phyloP scores from a whole-genome alignment of 2,797 vertebrate species.

The Schizothorax lantsangensis region DNA sequence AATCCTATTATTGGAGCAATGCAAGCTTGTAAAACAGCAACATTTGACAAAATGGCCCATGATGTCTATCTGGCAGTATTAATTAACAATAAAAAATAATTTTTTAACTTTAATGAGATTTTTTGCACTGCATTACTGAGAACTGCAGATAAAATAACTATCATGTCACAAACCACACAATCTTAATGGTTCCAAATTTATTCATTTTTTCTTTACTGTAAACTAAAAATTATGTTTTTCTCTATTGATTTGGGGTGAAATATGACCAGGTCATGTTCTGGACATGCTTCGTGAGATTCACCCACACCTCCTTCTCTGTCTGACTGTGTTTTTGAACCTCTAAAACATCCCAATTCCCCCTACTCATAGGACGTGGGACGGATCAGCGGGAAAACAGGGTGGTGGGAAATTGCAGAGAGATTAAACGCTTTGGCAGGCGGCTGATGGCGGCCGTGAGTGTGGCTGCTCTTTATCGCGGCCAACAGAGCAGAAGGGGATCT shows the following conservation, averaged over 20 bases:
- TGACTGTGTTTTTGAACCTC: background rate
- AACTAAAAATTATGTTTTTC: background rate
- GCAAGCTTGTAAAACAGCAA: too few species aligned
- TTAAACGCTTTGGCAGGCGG: constrained; percentile 60
- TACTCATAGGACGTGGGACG: constrained; percentile 30
- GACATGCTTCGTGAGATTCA: constrained; percentile 1
- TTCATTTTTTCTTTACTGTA: background rate
- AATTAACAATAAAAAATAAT: background rate
- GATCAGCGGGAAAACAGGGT: constrained; percentile 35
- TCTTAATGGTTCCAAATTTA: background rate
- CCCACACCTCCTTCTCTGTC: background rate
- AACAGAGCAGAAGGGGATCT: constrained; percentile 27
- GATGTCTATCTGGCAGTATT: too few species aligned
- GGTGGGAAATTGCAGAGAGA: constrained; percentile 58
- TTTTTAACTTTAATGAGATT: background rate
- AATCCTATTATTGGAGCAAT: too few species aligned
- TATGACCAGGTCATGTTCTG: background rate
- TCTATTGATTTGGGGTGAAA: background rate
- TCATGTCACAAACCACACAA: background rate
- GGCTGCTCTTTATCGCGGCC: constrained; percentile 19
- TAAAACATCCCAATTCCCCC: background rate
- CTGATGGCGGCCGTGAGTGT: constrained; percentile 21
- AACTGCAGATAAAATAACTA: background rate
- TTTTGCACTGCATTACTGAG: background rate
- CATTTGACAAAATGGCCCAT: too few species aligned